A percentile compares a stretch with the other conserved stretches of the same genome.
Evolutionary conservation across 2,113 vertebrate genomes (phyloP).

Genomic region (Pagrus major): DNA sequence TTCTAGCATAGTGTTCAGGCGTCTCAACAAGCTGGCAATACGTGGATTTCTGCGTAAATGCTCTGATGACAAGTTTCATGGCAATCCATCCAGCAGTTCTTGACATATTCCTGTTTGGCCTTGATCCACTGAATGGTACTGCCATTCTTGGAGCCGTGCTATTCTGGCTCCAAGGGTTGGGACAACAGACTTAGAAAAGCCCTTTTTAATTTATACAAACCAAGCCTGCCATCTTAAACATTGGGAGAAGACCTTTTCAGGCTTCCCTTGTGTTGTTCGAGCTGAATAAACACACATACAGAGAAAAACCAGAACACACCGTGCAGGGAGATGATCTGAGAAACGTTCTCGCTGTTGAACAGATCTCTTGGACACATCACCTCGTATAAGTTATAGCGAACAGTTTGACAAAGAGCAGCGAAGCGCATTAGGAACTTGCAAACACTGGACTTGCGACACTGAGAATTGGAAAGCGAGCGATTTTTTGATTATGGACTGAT

Average conservation of each 20-base stretch:
- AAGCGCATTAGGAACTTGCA: not conserved
- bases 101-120: not conserved
- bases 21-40: too few species aligned
- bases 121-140: too few species aligned
- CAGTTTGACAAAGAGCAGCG: conserved; percentile 26
- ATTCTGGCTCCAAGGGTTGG: not conserved
- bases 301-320: conserved; percentile 37
- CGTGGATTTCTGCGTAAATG: too few species aligned
- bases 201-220: not conserved
- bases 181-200: not conserved
- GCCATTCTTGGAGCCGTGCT: not conserved
- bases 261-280: conserved; percentile 26
- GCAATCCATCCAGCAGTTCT: not conserved
- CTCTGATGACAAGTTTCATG: not conserved
- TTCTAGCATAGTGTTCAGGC: too few species aligned
- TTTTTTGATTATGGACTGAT: conserved; percentile 61
- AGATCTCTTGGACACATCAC: conserved; percentile 11
- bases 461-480: conserved; percentile 36
- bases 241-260: not conserved
- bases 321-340: not conserved
- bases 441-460: conserved; percentile 6
- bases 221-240: not conserved
- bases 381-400: not conserved
- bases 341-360: conserved; percentile 22
- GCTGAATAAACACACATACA: conserved; percentile 22